Percentiles rank a stretch among this genome's conserved stretches.
These are phyloP conservation scores for Rhagologus leucostigma DNA, from an alignment of 2,113 vertebrate genomes.

Conservation along the genomic window DNA sequence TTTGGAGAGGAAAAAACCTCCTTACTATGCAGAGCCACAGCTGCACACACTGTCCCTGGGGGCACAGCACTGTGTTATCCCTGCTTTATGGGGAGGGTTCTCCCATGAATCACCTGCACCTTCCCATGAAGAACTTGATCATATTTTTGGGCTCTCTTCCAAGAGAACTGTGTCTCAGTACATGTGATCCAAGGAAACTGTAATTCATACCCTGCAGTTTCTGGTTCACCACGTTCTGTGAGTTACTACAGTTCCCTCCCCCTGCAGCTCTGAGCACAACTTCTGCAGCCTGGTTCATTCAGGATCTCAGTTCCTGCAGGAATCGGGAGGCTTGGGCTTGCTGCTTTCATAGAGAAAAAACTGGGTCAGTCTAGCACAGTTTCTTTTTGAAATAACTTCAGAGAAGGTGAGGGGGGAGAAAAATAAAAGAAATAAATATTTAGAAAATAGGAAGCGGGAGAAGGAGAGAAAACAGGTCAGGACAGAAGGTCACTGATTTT, in stretches of 20 bases:
- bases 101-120: background rate
- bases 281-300: slow-evolving; percentile 2
- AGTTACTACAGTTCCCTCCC: background rate
- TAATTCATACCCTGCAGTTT: background rate
- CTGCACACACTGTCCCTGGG: background rate
- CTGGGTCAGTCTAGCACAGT: slow-evolving; percentile 4
- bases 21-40: background rate
- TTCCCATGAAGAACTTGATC: background rate
- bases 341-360: background rate
- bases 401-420: background rate
- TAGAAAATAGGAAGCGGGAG: background rate
- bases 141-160: background rate
- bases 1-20: background rate
- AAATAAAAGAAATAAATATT: background rate
- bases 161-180: background rate
- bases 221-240: background rate
- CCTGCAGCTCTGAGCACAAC: background rate
- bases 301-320: background rate
- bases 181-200: background rate
- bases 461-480: background rate
- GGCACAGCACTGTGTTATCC: background rate
- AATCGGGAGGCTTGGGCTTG: background rate
- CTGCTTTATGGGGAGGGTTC: background rate
- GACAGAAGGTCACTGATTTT: background rate
- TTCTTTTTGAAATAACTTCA: background rate